Conservation (phyloP, 1,140 invertebrate species). For the Charaxes varanes region DNA sequence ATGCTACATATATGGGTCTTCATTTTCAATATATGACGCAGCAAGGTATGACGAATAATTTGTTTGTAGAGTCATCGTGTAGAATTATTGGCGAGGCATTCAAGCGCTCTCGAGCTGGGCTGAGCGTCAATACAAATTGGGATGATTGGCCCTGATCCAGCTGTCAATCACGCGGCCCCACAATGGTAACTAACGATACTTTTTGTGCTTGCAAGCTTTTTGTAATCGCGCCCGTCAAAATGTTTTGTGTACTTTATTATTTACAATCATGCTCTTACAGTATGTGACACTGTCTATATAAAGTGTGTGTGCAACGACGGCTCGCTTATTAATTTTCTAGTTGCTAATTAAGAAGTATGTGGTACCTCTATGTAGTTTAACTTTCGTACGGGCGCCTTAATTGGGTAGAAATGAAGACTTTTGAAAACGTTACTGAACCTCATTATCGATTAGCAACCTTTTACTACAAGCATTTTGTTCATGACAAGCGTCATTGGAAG, state of each 20-base stretch:
- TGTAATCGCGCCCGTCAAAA: constrained; percentile 20
- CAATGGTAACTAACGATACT: constrained; percentile 61
- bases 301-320: too few species aligned
- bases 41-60: constrained; percentile 23
- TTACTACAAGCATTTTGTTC: too few species aligned
- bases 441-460: too few species aligned
- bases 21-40: too few species aligned
- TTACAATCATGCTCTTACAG: constrained; percentile 11
- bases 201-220: constrained; percentile 19
- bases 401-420: too few species aligned
- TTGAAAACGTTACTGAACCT: too few species aligned
- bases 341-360: too few species aligned
- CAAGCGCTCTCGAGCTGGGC: constrained; percentile 28
- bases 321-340: too few species aligned
- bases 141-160: constrained; percentile 40
- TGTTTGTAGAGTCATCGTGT: constrained; percentile 35
- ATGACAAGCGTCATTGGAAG: too few species aligned
- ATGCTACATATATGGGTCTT: too few species aligned
- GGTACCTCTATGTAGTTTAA: too few species aligned
- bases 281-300: constrained; percentile 4
- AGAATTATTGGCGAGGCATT: constrained; percentile 37
- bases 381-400: too few species aligned
- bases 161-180: constrained; percentile 53
- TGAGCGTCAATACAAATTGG: constrained; percentile 49
- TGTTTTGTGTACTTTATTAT: constrained; percentile 17